Evolutionary conservation across 2,113 vertebrate genomes (phyloP).

Genomic region (Apaloderma vittatum): DNA sequence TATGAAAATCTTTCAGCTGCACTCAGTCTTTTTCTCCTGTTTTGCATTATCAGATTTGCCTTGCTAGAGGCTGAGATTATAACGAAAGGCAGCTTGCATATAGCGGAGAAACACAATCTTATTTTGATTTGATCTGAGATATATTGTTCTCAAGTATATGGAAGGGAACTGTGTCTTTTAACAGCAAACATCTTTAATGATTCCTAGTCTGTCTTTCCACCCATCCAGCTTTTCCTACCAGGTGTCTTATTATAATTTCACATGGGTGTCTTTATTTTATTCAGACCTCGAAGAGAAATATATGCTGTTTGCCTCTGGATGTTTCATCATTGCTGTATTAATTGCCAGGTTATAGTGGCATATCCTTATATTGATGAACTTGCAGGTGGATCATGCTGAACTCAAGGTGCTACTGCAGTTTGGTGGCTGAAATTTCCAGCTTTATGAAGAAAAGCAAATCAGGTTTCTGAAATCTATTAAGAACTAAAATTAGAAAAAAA

Average conservation of each 20-base stretch:
- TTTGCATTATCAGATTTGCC: not conserved
- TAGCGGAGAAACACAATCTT: not conserved
- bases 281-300: not conserved
- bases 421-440: not conserved
- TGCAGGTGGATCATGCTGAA: not conserved
- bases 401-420: not conserved
- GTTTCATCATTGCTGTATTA: not conserved
- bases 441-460: not conserved
- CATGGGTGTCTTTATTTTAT: not conserved
- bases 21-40: not conserved
- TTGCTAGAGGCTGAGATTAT: not conserved
- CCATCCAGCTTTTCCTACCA: not conserved
- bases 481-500: not conserved
- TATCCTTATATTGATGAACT: constrained; percentile 17
- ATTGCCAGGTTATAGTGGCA: not conserved
- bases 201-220: not conserved
- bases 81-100: not conserved
- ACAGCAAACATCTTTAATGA: not conserved
- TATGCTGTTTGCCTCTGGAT: not conserved
- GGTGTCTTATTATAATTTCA: not conserved
- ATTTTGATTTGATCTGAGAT: constrained; percentile 2
- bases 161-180: not conserved
- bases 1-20: not conserved
- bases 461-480: not conserved
- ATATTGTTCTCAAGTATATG: not conserved